Percentiles rank a stretch among this genome's conserved stretches.
phyloP scores from a whole-genome alignment of 2,888 invertebrate species.

The Eristalis arbustorum region DNA sequence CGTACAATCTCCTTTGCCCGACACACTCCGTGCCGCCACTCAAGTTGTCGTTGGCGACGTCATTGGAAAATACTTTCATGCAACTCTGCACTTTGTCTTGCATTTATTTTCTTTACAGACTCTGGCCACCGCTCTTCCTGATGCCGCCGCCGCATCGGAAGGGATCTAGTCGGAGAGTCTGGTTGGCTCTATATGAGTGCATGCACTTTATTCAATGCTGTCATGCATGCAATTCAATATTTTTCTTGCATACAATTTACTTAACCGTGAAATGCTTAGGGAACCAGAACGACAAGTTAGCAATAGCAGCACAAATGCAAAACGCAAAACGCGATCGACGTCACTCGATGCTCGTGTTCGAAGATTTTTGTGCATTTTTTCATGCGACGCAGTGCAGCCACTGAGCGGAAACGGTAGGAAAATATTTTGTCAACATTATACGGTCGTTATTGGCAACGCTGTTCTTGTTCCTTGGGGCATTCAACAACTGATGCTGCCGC shows the following conservation, averaged over 20 bases:
- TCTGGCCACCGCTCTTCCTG: constrained; percentile 3
- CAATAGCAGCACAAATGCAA: constrained; percentile 17
- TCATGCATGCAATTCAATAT: constrained; percentile 70
- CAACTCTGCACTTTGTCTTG: constrained; percentile 69
- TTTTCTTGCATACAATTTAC: constrained; percentile 66
- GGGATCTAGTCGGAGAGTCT: not conserved
- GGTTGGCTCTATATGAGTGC: constrained; percentile 31
- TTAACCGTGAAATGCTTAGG: constrained; percentile 64
- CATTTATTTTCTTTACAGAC: constrained; percentile 49
- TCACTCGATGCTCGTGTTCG: constrained; percentile 19
- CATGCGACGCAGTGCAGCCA: not conserved
- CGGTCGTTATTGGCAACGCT: not conserved
- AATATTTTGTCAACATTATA: not conserved
- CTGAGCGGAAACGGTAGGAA: not conserved
- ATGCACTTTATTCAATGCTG: constrained; percentile 66
- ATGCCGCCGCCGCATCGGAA: constrained; percentile 22
- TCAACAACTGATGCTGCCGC: no score
- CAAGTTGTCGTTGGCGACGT: constrained; percentile 5
- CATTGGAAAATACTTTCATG: constrained; percentile 67
- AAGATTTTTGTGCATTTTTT: not conserved
- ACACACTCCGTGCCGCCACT: not conserved
- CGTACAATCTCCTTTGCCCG: constrained; percentile 18
- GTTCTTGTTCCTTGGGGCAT: not conserved
- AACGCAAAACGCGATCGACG: constrained; percentile 5
- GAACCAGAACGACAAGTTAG: constrained; percentile 13